Percentiles rank a stretch among this genome's conserved stretches.
Conservation (phyloP, 2,797 vertebrate genomes). For the Onychomys arenicola region DNA sequence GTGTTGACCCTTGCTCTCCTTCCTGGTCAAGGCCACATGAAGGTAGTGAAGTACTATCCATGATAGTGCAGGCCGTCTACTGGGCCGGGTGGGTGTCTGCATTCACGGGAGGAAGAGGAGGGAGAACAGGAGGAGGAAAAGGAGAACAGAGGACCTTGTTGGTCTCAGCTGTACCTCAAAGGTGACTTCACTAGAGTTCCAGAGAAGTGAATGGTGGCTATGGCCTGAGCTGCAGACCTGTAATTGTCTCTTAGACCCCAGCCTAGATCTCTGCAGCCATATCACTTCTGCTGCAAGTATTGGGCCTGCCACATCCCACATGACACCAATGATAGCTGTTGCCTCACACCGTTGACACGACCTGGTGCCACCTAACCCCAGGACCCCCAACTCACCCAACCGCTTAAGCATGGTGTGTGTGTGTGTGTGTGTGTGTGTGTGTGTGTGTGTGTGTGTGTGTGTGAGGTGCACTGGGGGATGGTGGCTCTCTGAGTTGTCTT, state of each 20-base stretch:
- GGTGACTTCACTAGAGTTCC: no score
- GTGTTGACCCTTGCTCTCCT: neutral
- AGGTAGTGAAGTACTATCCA: neutral
- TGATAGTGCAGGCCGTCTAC: no score
- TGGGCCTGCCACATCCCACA: neutral
- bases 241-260: neutral
- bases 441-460: no score
- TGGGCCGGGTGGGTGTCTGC: neutral
- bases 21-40: neutral
- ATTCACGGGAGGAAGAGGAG: fast-evolving
- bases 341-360: neutral
- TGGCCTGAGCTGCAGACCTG: neutral
- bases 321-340: no score
- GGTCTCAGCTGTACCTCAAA: neutral
- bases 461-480: neutral
- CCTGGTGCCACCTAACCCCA: neutral
- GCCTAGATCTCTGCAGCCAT: neutral
- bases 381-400: neutral
- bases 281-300: neutral
- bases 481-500: neutral
- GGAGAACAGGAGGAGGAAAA: no score
- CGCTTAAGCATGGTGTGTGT: neutral
- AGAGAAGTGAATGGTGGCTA: no score
- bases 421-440: no score
- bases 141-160: no score